Evolutionary conservation across 2,888 invertebrate species (phyloP).

Genomic region (Scelioninae gen. 1): DNA sequence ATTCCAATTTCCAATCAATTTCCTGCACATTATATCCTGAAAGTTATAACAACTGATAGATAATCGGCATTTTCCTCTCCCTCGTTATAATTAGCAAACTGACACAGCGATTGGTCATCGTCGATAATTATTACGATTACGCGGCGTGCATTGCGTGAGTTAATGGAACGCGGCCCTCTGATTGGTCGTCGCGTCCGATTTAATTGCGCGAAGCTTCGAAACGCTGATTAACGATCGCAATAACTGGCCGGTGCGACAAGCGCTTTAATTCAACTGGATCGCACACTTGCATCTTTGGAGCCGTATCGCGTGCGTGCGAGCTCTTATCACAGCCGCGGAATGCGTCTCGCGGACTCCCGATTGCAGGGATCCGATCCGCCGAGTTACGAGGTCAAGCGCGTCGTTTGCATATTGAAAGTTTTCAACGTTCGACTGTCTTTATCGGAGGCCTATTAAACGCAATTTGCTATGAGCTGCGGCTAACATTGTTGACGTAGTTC

Average conservation of each 20-base stretch:
- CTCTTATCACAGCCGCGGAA: constrained; percentile 69
- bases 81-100: constrained; percentile 75
- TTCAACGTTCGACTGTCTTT: constrained; percentile 23
- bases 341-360: constrained; percentile 43
- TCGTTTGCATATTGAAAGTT: constrained; percentile 47
- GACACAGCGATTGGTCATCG: constrained; percentile 78
- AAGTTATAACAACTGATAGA: constrained; percentile 12
- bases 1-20: constrained; percentile 37
- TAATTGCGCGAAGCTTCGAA: constrained; percentile 78
- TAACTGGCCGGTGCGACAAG: constrained; percentile 75
- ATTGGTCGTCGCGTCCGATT: constrained; percentile 73
- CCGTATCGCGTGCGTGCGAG: constrained; percentile 64
- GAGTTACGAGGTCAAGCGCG: constrained; percentile 52
- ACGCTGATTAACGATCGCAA: constrained; percentile 79
- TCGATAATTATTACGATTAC: constrained; percentile 79
- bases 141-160: constrained; percentile 74
- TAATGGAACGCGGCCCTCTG: constrained; percentile 72
- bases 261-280: constrained; percentile 75
- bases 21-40: constrained; percentile 17
- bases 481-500: constrained; percentile 30
- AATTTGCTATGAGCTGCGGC: constrained; percentile 28
- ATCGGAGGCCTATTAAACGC: constrained; percentile 39
- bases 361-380: constrained; percentile 53
- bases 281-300: constrained; percentile 43
- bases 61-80: constrained; percentile 55